A percentile compares a stretch with the other conserved stretches of the same genome.
Conservation (phyloP, 2,113 vertebrate species). For the Ursus arctos region DNA sequence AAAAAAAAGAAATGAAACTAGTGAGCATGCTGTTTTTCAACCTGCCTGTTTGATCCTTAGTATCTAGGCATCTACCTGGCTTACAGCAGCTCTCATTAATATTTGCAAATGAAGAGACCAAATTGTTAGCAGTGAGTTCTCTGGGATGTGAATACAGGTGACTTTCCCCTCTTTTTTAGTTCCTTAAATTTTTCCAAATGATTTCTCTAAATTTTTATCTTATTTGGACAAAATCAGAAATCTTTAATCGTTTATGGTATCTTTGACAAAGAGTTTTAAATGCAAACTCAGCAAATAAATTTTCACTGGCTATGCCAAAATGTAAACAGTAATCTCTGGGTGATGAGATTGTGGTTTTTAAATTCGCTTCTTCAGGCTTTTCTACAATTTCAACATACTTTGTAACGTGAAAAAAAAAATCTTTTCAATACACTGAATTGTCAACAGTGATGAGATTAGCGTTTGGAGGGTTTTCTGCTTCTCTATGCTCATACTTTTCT, state of each 20-base stretch:
- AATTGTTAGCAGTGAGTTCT: background rate
- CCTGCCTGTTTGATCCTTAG: background rate
- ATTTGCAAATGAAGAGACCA: background rate
- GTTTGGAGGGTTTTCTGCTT: constrained; percentile 16
- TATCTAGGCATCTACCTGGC: background rate
- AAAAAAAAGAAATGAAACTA: background rate
- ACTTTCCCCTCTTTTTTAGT: background rate
- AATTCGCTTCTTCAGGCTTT: background rate
- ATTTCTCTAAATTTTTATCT: background rate
- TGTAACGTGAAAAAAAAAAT: background rate
- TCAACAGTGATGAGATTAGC: background rate
- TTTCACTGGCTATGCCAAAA: background rate
- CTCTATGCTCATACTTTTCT: background rate
- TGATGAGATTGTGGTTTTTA: background rate
- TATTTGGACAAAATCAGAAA: background rate
- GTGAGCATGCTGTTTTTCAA: background rate
- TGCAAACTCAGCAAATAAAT: background rate
- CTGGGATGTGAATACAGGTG: background rate
- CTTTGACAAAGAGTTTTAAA: constrained; percentile 23
- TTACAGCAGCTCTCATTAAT: background rate
- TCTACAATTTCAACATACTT: background rate
- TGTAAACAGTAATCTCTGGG: background rate
- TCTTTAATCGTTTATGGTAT: background rate
- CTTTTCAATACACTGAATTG: background rate
- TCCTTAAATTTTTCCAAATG: background rate